phyloP scores from a whole-genome alignment of 2,113 vertebrate species.

The Taurulus bubalis region DNA sequence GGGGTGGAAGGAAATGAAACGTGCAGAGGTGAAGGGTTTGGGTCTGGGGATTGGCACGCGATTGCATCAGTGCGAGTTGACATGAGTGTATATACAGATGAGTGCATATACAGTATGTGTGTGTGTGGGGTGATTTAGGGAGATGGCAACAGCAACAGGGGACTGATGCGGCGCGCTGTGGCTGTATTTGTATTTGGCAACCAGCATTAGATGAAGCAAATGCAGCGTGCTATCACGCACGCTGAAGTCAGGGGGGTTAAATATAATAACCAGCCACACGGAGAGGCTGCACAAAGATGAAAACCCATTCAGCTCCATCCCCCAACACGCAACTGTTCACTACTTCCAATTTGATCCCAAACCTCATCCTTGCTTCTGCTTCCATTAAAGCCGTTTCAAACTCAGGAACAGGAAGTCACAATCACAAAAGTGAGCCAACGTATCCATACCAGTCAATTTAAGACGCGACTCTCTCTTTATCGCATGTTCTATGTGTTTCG shows the following conservation, averaged over 20 bases:
- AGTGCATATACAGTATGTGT: constrained; percentile 25
- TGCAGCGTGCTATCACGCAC: constrained; percentile 61
- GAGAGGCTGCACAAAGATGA: constrained; percentile 32
- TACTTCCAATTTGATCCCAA: constrained; percentile 51
- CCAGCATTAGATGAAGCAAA: constrained; percentile 62
- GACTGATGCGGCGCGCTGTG: constrained; percentile 50
- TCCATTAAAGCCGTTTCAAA: constrained; percentile 32
- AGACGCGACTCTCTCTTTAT: constrained; percentile 17
- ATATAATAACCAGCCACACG: constrained; percentile 50
- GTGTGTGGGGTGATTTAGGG: constrained; percentile 36
- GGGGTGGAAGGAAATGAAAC: constrained; percentile 18
- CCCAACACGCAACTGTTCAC: constrained; percentile 19
- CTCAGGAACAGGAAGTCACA: constrained; percentile 3
- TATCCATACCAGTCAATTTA: constrained; percentile 37
- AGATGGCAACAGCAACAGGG: constrained; percentile 53
- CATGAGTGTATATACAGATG: constrained; percentile 6
- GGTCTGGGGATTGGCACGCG: constrained; percentile 56
- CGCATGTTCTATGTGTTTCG: not conserved
- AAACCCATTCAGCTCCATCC: constrained; percentile 16
- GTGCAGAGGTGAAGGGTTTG: constrained; percentile 42
- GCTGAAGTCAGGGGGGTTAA: constrained; percentile 57
- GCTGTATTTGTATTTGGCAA: constrained; percentile 56
- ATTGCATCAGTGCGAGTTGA: constrained; percentile 72
- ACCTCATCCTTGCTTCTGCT: constrained; percentile 31
- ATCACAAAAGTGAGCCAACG: constrained; percentile 8